These are phyloP conservation scores for Wiebesia pumilae DNA, from an alignment of 1,140 invertebrate genomes.

Conservation along the genomic window DNA sequence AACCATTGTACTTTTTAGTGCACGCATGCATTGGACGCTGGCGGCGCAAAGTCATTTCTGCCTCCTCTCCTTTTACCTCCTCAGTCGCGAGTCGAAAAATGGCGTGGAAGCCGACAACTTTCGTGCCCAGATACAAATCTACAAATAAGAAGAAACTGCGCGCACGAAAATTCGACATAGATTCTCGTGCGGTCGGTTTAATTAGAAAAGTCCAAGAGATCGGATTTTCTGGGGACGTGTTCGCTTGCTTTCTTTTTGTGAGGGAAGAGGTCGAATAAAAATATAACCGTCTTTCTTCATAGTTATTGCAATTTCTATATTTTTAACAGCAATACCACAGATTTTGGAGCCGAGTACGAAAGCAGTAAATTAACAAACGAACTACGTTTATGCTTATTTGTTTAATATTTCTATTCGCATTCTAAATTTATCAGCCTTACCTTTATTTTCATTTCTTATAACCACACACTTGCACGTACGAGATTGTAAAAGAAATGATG, in stretches of 20 bases:
- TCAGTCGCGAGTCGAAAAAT: neutral
- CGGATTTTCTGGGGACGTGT: slow-evolving; percentile 29
- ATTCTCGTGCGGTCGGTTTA: neutral
- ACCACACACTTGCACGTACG: too few species aligned
- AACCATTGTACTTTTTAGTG: neutral
- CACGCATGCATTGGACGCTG: neutral
- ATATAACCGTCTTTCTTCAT: neutral
- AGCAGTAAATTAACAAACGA: too few species aligned
- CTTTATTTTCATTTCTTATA: too few species aligned
- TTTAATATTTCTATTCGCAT: too few species aligned
- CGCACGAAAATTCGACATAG: neutral
- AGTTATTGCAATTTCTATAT: slow-evolving; percentile 6
- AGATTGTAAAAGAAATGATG: too few species aligned
- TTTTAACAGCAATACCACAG: neutral
- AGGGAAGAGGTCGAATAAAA: neutral
- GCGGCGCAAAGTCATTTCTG: neutral
- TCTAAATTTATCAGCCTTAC: too few species aligned
- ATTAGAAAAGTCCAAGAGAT: slow-evolving; percentile 35
- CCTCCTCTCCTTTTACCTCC: neutral
- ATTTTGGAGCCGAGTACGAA: too few species aligned
- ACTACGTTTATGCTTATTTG: too few species aligned
- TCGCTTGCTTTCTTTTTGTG: neutral
- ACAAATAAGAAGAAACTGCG: neutral
- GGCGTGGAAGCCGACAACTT: neutral
- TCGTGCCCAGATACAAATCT: slow-evolving; percentile 1